Percentiles rank a stretch among this genome's conserved stretches.
These are phyloP conservation scores for Gonatopus flavifemur DNA, from an alignment of 1,140 invertebrate genomes.

Conservation along the genomic window DNA sequence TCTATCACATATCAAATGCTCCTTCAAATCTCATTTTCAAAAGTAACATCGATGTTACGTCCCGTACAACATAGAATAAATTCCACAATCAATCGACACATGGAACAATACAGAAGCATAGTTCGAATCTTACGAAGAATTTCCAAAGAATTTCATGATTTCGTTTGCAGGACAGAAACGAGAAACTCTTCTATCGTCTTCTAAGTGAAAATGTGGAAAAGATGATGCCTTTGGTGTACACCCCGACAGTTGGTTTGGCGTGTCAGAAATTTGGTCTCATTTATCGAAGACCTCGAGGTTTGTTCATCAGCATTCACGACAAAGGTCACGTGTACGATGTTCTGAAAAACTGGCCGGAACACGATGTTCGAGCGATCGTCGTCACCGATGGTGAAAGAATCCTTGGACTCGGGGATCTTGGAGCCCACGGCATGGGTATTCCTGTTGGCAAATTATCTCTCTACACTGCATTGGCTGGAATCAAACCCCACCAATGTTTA, in stretches of 20 bases:
- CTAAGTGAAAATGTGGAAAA: slow-evolving; percentile 84
- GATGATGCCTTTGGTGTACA: slow-evolving; percentile 91
- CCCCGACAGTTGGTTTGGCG: slow-evolving; percentile 88
- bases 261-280: slow-evolving; percentile 96
- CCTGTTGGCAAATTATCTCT: slow-evolving; percentile 88
- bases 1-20: not conserved
- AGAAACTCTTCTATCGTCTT: slow-evolving; percentile 91
- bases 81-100: no score
- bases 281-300: slow-evolving; percentile 85
- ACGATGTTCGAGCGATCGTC: slow-evolving; percentile 85
- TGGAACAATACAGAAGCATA: no score
- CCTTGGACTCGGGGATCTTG: slow-evolving; percentile 90
- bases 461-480: slow-evolving; percentile 89
- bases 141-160: not conserved
- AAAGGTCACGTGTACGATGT: slow-evolving; percentile 87
- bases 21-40: no score
- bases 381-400: slow-evolving; percentile 95
- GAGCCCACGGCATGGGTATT: slow-evolving; percentile 93
- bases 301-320: slow-evolving; percentile 98
- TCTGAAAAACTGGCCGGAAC: slow-evolving; percentile 84
- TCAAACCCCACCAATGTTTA: slow-evolving; percentile 86
- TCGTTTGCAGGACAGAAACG: slow-evolving; percentile 75
- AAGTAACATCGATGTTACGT: no score
- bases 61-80: no score
- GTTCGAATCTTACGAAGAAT: no score